These are phyloP conservation scores for Archilochus colubris DNA, from an alignment of 2,113 vertebrate genomes.

Conservation along the genomic window DNA sequence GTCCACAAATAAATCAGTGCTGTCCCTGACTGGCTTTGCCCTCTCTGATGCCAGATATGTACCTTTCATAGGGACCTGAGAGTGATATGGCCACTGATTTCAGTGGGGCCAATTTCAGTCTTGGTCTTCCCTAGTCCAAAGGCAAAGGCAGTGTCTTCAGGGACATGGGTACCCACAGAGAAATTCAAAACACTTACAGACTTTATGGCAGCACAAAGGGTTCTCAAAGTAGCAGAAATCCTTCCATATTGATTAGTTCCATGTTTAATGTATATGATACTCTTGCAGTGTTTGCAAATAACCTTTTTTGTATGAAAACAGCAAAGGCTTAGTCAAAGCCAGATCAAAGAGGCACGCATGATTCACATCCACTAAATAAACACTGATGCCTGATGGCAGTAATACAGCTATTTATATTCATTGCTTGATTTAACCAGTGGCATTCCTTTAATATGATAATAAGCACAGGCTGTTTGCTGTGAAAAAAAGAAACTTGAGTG, in stretches of 20 bases:
- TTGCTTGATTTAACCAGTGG: conserved; percentile 84
- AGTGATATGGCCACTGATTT: neutral
- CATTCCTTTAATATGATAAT: conserved; percentile 87
- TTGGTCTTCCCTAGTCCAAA: conserved; percentile 12
- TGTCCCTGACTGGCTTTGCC: conserved; percentile 56
- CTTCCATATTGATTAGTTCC: conserved; percentile 79
- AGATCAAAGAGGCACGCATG: conserved; percentile 78
- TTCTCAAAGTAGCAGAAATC: conserved; percentile 73
- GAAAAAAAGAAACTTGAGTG: conserved; percentile 46
- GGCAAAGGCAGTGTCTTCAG: conserved; percentile 20
- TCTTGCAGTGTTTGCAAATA: conserved; percentile 79
- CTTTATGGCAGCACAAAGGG: neutral
- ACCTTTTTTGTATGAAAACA: conserved; percentile 80
- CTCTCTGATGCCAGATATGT: neutral
- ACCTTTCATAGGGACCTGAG: neutral
- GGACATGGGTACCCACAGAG: conserved; percentile 13
- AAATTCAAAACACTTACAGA: conserved; percentile 47
- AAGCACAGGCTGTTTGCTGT: conserved; percentile 79
- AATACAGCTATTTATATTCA: conserved; percentile 87
- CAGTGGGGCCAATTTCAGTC: conserved; percentile 16
- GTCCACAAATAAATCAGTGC: conserved; percentile 34
- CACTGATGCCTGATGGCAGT: conserved; percentile 84
- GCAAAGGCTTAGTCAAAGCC: conserved; percentile 79
- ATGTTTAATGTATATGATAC: conserved; percentile 79
- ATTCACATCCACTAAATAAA: conserved; percentile 84